Conservation (phyloP, 2,797 vertebrate species). For the Agapornis canus region DNA sequence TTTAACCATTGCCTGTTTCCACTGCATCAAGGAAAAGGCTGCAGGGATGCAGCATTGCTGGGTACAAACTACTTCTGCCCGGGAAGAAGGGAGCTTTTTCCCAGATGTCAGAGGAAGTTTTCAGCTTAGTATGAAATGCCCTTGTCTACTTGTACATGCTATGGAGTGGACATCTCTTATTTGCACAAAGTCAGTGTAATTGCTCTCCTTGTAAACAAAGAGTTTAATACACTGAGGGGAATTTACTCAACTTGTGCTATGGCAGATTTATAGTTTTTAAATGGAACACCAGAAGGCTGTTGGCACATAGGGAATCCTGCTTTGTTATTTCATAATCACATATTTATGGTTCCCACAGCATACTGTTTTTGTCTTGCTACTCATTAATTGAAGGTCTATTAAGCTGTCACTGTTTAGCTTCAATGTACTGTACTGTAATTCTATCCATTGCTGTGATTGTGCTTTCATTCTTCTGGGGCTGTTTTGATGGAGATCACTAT, state of each 20-base stretch:
- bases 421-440: neutral
- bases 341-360: conserved; percentile 58
- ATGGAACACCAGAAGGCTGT: conserved; percentile 42
- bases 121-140: neutral
- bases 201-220: conserved; percentile 37
- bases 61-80: neutral
- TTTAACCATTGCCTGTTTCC: neutral
- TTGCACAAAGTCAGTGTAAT: conserved; percentile 18
- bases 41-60: neutral
- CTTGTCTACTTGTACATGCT: neutral
- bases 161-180: neutral
- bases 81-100: neutral
- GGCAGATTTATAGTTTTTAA: conserved; percentile 66
- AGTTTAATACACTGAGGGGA: conserved; percentile 17
- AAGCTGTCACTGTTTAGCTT: conserved; percentile 24
- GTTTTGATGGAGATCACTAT: neutral
- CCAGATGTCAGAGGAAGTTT: neutral
- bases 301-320: conserved; percentile 54
- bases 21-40: accelerated
- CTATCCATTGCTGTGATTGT: neutral
- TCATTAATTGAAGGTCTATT: conserved; percentile 57
- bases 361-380: neutral
- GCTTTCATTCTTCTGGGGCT: neutral
- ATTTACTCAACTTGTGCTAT: conserved; percentile 41
- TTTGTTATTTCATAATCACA: conserved; percentile 59